Conservation (phyloP, 2,797 vertebrate genomes). For the Phataginus tetradactyla region DNA sequence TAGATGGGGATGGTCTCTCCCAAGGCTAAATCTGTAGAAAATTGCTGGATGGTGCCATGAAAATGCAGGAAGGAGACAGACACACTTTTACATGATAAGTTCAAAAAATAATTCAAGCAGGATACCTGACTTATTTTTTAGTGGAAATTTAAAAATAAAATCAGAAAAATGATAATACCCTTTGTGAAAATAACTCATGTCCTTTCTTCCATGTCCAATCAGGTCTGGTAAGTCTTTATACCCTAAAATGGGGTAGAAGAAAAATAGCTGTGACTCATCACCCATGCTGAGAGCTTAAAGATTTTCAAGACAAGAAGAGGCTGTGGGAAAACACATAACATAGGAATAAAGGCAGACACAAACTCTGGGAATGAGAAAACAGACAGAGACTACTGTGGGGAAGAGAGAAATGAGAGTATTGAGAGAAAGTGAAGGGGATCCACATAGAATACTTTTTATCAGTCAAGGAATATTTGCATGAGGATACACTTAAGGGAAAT, state of each 20-base stretch:
- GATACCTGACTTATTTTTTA: neutral
- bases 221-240: slow-evolving; percentile 13
- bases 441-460: neutral
- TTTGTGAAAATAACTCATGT: slow-evolving; percentile 40
- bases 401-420: neutral
- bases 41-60: slow-evolving; percentile 9
- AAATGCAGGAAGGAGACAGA: slow-evolving; percentile 39
- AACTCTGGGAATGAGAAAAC: neutral
- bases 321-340: neutral
- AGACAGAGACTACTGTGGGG: neutral
- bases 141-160: slow-evolving; percentile 32
- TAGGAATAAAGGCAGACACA: neutral
- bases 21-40: slow-evolving; percentile 39
- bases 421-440: neutral
- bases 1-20: neutral
- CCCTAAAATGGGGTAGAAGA: neutral
- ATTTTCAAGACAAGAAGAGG: slow-evolving; percentile 47
- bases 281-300: neutral
- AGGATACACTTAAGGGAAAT: neutral
- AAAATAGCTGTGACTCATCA: slow-evolving; percentile 20
- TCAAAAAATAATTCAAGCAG: neutral
- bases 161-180: neutral
- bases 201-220: neutral
- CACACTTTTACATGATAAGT: neutral
- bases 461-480: neutral